Conservation (phyloP, 2,888 invertebrate genomes). For the Troides aeacus region DNA sequence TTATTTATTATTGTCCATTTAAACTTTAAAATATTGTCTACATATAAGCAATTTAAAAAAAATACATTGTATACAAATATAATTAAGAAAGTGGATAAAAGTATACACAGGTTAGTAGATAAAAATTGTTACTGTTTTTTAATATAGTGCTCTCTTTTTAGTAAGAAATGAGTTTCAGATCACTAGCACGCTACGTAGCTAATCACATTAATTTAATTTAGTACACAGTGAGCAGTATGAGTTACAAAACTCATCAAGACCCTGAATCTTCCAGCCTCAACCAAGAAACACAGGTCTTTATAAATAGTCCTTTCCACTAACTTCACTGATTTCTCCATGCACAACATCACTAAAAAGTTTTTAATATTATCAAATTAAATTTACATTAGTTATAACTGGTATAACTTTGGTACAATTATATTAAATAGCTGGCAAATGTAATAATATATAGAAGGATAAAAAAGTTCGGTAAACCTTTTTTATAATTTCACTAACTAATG, state of each 20-base stretch:
- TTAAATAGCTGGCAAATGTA: too few relatives aligned
- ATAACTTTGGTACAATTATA: too few relatives aligned
- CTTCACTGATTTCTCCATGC: slow-evolving; percentile 23
- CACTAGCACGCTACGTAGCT: slow-evolving; percentile 25
- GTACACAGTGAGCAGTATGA: slow-evolving; percentile 45
- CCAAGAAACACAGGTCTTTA: slow-evolving; percentile 54
- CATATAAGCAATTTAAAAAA: neutral
- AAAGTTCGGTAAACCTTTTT: too few relatives aligned
- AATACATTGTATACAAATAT: neutral
- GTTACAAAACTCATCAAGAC: slow-evolving; percentile 47
- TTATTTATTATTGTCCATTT: neutral
- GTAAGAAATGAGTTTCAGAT: slow-evolving; percentile 30
- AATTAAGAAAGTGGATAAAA: neutral
- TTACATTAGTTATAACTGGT: neutral
- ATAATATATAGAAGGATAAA: too few relatives aligned
- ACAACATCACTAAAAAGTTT: slow-evolving; percentile 7
- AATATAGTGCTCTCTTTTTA: neutral
- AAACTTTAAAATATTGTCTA: neutral
- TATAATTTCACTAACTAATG: too few relatives aligned
- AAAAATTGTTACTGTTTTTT: slow-evolving; percentile 2
- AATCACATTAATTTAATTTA: slow-evolving; percentile 24
- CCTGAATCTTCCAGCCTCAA: slow-evolving; percentile 45
- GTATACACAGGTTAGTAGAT: slow-evolving; percentile 13
- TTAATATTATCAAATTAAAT: neutral
- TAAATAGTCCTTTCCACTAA: slow-evolving; percentile 37